Evolutionary conservation across 1,140 invertebrate species (phyloP), one percentile per base, ranked within the genome.

Genomic region (Mercenaria mercenaria): DNA sequence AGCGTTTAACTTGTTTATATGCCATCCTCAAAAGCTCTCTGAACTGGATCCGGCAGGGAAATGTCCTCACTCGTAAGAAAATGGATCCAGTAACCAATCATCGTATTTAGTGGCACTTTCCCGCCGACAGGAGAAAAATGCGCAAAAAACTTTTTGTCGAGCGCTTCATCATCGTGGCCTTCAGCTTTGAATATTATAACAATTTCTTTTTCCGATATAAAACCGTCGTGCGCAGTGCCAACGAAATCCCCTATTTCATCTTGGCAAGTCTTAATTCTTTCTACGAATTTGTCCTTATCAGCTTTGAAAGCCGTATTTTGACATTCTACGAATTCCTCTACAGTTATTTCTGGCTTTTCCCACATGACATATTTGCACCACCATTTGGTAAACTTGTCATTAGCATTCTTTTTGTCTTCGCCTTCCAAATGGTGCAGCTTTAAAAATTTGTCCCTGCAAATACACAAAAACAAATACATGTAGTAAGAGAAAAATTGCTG

Each of bases 231-330:
- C 8, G 64, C 41, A 26, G 18, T 37, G 39, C 69, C 81, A 1
- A 52, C 52, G 8, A 84, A 34, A 10, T 52, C 20, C 11, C 37
- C 20, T 11, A 69, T 52, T 4, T 23, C 20, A 59, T n/a, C 39
- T 15, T 47, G 11, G 23, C 47, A 67, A 0, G 69, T 69, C 41
- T 72, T 39, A 6, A 61, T 69, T 11, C 52, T 10, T 18, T 84
- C 56, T 8, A 43, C 61, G 6, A 69, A 50, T n/a, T 69, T 59
- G 3, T 47, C 61, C 26, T 84, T 72, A 23, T 84, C 64, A 20
- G 34, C 47, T 69, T 84, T 72, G n/a, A 69, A 67, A 20, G 56
- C 81, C 13, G 56, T 37, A 37, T 84, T 72, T 47, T 69, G 34
- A 1, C 4, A 2, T 20, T 84, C 47, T 11, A 50, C 59, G 23